Conservation (phyloP, 2,888 invertebrate species). For the Hirtodrosophila cameraria region DNA sequence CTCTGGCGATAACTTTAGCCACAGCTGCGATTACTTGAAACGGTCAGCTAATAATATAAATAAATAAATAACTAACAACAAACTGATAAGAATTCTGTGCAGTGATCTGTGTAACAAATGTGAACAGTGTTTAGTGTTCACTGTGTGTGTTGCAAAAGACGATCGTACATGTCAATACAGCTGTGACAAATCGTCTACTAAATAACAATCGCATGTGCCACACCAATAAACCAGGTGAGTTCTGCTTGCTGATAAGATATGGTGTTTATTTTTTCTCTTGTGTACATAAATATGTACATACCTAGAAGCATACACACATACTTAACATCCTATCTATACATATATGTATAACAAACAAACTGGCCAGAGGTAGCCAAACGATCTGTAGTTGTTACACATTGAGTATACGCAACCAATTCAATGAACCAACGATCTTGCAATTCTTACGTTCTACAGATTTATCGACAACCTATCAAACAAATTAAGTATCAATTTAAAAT, state of each 20-base stretch:
- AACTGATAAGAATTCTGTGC: conserved; percentile 18
- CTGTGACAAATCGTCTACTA: conserved; percentile 16
- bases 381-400: conserved; percentile 14
- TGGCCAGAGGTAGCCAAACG: conserved; percentile 8
- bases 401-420: conserved; percentile 33
- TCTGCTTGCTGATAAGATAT: conserved; percentile 56
- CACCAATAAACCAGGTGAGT: conserved; percentile 41
- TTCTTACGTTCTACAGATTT: too few species aligned
- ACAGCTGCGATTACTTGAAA: conserved; percentile 21
- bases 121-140: conserved; percentile 6
- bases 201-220: conserved; percentile 40
- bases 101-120: conserved; percentile 3
- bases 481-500: too few species aligned
- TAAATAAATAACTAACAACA: conserved; percentile 9
- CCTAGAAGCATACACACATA: not conserved
- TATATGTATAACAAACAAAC: conserved; percentile 1
- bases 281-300: too few species aligned
- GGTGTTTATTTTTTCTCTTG: too few species aligned
- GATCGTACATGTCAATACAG: conserved; percentile 35
- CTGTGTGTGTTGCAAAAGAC: not conserved
- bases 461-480: too few species aligned
- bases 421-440: not conserved
- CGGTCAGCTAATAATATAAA: conserved; percentile 9
- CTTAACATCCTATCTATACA: not conserved
- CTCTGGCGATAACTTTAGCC: not conserved